These are phyloP conservation scores for Eupithecia vulgata DNA, from an alignment of 2,888 invertebrate genomes.

Conservation along the genomic window DNA sequence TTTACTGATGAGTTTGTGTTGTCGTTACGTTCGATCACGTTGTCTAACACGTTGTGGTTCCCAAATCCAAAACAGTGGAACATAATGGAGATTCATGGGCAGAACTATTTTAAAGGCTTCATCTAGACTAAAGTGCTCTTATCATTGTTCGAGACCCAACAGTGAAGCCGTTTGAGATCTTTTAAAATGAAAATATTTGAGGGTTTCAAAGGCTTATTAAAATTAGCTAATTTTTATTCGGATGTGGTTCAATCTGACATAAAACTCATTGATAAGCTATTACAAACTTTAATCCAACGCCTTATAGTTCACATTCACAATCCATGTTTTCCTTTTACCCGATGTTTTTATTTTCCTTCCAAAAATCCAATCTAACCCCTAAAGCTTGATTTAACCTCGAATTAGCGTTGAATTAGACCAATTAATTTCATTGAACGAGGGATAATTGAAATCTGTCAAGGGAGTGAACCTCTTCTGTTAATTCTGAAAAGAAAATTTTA, in stretches of 20 bases:
- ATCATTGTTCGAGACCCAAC: too few species aligned
- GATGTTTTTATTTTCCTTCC: background rate
- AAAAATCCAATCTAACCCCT: conserved; percentile 14
- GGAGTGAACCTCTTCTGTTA: conserved; percentile 3
- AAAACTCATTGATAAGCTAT: conserved; percentile 71
- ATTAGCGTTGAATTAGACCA: conserved; percentile 35
- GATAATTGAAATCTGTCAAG: conserved; percentile 39
- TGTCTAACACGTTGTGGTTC: too few species aligned
- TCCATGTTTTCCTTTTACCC: background rate
- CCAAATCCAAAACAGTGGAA: too few species aligned
- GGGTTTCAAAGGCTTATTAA: background rate
- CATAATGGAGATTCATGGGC: too few species aligned
- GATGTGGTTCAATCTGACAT: conserved; percentile 76
- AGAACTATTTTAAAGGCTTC: too few species aligned
- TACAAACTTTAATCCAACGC: background rate
- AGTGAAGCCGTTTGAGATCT: too few species aligned
- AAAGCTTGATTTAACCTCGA: conserved; percentile 26
- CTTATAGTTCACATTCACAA: background rate
- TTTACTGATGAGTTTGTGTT: too few species aligned
- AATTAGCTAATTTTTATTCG: background rate
- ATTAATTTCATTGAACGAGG: conserved; percentile 40
- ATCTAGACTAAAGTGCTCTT: too few species aligned
- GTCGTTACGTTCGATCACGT: too few species aligned
- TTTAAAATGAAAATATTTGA: too few species aligned
- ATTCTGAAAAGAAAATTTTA: background rate